phyloP scores from a whole-genome alignment of 1,140 invertebrate genomes.

The Anoplophora glabripennis region DNA sequence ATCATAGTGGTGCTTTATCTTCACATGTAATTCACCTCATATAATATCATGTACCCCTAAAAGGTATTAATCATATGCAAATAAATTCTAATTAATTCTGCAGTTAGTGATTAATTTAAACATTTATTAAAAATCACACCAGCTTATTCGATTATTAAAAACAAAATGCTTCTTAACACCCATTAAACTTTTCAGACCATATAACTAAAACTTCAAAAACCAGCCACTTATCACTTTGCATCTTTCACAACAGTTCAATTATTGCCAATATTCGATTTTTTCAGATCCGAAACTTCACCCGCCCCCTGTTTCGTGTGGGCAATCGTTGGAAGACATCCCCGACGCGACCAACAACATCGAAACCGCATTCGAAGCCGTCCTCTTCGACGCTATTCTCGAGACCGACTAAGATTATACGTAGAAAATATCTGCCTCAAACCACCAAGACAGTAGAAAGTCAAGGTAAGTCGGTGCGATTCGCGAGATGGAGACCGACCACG shows the following conservation, averaged over 20 bases:
- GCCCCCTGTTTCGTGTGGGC: constrained; percentile 26
- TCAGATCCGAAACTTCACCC: constrained; percentile 17
- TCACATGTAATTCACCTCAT: no score
- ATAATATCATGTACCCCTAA: no score
- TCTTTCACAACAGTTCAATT: no score
- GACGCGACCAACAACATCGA: constrained; percentile 19
- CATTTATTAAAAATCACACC: not conserved
- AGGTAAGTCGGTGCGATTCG: constrained; percentile 26
- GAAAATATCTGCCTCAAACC: constrained; percentile 25
- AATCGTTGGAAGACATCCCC: constrained; percentile 22
- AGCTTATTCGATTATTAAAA: not conserved
- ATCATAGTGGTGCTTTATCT: no score
- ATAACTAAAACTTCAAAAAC: no score
- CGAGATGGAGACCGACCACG: not conserved
- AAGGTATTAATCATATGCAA: no score
- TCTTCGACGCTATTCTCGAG: constrained; percentile 28
- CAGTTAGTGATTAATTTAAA: no score
- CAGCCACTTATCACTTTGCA: no score
- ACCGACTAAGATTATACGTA: constrained; percentile 30
- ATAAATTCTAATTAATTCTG: no score
- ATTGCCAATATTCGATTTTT: not conserved
- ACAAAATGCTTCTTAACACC: not conserved
- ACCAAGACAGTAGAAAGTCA: constrained; percentile 37
- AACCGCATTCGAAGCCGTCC: constrained; percentile 28
- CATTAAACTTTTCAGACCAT: no score